These are phyloP conservation scores for Lampris incognitus DNA, from an alignment of 2,113 vertebrate species.

Conservation along the genomic window DNA sequence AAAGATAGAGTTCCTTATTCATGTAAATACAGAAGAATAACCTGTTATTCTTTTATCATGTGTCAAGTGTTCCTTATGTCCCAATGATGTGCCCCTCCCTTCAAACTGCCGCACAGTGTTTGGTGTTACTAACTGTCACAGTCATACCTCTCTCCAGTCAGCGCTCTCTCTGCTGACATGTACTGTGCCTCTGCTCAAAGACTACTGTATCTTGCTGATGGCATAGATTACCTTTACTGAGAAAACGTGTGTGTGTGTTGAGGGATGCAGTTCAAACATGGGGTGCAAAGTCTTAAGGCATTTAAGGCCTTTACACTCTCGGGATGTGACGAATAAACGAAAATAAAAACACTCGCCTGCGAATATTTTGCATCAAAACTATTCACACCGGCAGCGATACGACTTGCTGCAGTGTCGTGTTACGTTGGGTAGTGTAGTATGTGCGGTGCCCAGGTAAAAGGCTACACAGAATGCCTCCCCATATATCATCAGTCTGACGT, in stretches of 20 bases:
- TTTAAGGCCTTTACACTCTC: no score
- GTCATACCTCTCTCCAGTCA: conserved; percentile 14
- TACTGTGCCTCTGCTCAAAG: neutral
- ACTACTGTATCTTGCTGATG: conserved; percentile 9
- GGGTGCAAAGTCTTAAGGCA: neutral
- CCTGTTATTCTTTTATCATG: conserved; percentile 23
- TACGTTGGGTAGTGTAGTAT: no score
- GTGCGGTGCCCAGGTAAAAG: no score
- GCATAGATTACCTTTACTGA: conserved; percentile 4
- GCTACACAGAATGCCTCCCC: no score
- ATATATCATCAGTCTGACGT: no score
- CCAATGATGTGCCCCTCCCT: conserved; percentile 20
- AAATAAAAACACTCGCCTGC: no score
- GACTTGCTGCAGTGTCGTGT: no score
- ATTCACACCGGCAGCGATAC: no score
- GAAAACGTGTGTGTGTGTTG: neutral
- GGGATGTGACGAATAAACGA: no score
- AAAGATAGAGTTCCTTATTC: no score
- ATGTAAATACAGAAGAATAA: conserved; percentile 9
- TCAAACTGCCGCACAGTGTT: conserved; percentile 11
- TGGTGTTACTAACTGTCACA: neutral
- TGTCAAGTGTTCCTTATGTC: conserved; percentile 20
- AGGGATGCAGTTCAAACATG: neutral
- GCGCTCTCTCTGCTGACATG: neutral
- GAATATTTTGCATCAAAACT: no score